These are phyloP conservation scores for Molanna angustata DNA, from an alignment of 2,888 invertebrate species.

Conservation along the genomic window DNA sequence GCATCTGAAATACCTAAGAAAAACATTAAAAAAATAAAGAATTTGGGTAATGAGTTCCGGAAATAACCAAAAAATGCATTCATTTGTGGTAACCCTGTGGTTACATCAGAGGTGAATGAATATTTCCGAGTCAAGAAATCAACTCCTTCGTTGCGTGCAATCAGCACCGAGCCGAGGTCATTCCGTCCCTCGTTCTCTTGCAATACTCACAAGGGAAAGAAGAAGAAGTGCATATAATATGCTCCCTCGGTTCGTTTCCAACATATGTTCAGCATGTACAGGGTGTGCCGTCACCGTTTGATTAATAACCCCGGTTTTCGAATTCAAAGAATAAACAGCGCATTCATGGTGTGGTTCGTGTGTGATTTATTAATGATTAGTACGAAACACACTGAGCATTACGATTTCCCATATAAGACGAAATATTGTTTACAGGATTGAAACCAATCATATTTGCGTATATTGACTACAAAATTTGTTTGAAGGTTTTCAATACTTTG, in stretches of 20 bases:
- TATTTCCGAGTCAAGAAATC: slow-evolving; percentile 25
- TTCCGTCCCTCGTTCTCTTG: neutral
- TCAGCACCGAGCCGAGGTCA: neutral
- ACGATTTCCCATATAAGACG: neutral
- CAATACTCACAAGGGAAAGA: neutral
- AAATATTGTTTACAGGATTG: too few relatives aligned
- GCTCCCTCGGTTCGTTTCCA: neutral
- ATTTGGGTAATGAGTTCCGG: too few relatives aligned
- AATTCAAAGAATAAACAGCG: slow-evolving; percentile 30
- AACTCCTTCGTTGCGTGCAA: slow-evolving; percentile 1
- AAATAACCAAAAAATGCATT: too few relatives aligned
- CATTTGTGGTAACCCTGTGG: slow-evolving; percentile 10
- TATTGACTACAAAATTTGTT: too few relatives aligned
- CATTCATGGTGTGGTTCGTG: slow-evolving; percentile 20
- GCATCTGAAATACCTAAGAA: too few relatives aligned
- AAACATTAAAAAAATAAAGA: too few relatives aligned
- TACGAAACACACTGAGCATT: slow-evolving; percentile 14
- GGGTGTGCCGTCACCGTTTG: slow-evolving; percentile 24
- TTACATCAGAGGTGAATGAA: slow-evolving; percentile 17
- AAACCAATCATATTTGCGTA: too few relatives aligned
- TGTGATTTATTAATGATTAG: slow-evolving; percentile 27
- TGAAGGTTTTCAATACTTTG: too few relatives aligned
- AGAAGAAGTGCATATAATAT: neutral
- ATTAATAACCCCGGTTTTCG: slow-evolving; percentile 25
- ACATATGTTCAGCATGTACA: slow-evolving; percentile 4